Percentiles rank a stretch among this genome's conserved stretches.
phyloP scores from a whole-genome alignment of 1,140 invertebrate species.

The Pomacea maculata region DNA sequence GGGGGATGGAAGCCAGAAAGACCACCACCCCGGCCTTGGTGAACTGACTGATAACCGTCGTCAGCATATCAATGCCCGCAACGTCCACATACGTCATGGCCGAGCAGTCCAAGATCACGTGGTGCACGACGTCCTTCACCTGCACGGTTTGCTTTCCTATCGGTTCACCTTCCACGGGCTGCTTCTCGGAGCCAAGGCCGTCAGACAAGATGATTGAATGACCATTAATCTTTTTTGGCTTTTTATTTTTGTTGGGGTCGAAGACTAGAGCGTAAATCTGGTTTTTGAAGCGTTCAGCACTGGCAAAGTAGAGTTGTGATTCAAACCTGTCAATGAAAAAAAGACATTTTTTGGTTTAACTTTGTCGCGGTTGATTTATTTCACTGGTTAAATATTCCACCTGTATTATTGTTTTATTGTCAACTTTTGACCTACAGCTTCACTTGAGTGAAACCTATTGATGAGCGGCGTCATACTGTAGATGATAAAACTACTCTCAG shows the following conservation, averaged over 20 bases:
- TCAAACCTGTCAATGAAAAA: slow-evolving; percentile 36
- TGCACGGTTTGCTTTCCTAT: background rate
- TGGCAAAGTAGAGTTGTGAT: slow-evolving; percentile 59
- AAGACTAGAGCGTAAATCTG: slow-evolving; percentile 39
- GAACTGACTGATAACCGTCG: slow-evolving; percentile 39
- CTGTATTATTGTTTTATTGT: too few species aligned
- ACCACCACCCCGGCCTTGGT: slow-evolving; percentile 28
- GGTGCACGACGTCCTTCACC: background rate
- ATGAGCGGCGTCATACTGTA: too few species aligned
- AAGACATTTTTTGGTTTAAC: background rate
- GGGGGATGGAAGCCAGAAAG: slow-evolving; percentile 30
- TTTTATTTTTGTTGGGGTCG: slow-evolving; percentile 28
- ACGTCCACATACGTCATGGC: slow-evolving; percentile 55
- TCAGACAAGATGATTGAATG: background rate
- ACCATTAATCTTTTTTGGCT: background rate
- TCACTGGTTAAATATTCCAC: too few species aligned
- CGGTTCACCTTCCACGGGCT: background rate
- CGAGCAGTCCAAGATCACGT: slow-evolving; percentile 54
- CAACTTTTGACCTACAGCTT: too few species aligned
- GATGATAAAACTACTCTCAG: too few species aligned
- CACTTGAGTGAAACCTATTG: too few species aligned
- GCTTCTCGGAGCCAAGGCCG: background rate
- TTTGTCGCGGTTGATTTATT: too few species aligned
- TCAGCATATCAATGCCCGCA: slow-evolving; percentile 47
- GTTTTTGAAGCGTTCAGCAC: slow-evolving; percentile 52